Percentiles rank a stretch among this genome's conserved stretches.
These are phyloP conservation scores for Psylliodes chrysocephalus DNA, from an alignment of 2,888 invertebrate species.

Conservation along the genomic window DNA sequence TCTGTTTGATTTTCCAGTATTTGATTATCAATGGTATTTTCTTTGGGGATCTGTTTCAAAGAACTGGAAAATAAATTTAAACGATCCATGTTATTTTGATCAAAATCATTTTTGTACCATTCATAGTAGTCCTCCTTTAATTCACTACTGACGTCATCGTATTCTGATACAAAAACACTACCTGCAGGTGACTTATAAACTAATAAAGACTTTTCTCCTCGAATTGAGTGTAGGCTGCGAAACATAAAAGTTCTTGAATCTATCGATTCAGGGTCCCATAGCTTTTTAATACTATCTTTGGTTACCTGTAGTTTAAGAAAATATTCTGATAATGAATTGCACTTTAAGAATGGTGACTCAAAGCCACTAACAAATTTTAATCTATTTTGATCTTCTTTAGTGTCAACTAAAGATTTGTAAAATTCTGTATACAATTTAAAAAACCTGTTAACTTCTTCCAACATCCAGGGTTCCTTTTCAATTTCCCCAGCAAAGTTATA, in stretches of 20 bases:
- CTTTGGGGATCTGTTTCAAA: conserved; percentile 47
- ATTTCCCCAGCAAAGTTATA: conserved; percentile 36
- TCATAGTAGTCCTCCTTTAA: conserved; percentile 40
- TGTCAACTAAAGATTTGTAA: conserved; percentile 19
- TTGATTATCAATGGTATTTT: conserved; percentile 23
- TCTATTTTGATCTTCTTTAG: conserved; percentile 23
- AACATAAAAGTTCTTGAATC: conserved; percentile 38
- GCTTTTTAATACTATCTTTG: conserved; percentile 51
- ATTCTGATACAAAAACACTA: conserved; percentile 54
- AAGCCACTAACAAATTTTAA: conserved; percentile 28
- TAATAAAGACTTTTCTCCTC: conserved; percentile 45
- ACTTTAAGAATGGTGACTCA: conserved; percentile 54
- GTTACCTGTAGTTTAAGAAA: conserved; percentile 39
- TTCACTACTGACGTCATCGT: conserved; percentile 43
- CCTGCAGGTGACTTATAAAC: conserved; percentile 55
- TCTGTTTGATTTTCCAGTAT: conserved; percentile 35
- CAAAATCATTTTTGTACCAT: conserved; percentile 34
- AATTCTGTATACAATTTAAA: conserved; percentile 46
- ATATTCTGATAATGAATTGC: conserved; percentile 45
- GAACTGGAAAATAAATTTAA: conserved; percentile 44
- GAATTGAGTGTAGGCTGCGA: conserved; percentile 38
- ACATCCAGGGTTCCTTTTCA: conserved; percentile 71
- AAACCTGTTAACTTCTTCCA: conserved; percentile 67
- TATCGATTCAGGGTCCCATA: conserved; percentile 51
- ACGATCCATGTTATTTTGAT: conserved; percentile 29